Percentiles rank a stretch among this genome's conserved stretches.
phyloP scores from a whole-genome alignment of 2,888 invertebrate genomes.

The Orthonevra nobilis region DNA sequence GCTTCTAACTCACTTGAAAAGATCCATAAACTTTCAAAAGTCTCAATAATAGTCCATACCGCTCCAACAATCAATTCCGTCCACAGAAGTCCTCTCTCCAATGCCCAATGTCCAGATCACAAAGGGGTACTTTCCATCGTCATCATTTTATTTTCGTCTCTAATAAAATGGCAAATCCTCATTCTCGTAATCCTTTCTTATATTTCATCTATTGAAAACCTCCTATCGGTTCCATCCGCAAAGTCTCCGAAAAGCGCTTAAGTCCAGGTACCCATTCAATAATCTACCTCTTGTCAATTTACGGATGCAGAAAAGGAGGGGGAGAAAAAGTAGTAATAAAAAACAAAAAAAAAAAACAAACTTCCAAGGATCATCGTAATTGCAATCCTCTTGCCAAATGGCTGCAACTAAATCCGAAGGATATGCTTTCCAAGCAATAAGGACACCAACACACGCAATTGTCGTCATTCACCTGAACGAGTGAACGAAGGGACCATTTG shows the following conservation, averaged over 20 bases:
- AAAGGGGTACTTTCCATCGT: too few species aligned
- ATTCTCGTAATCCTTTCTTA: constrained; percentile 16
- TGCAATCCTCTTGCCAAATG: constrained; percentile 62
- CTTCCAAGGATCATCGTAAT: constrained; percentile 59
- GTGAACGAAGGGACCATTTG: constrained; percentile 14
- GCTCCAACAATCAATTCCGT: too few species aligned
- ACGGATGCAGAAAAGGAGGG: constrained; percentile 32
- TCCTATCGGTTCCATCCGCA: background rate
- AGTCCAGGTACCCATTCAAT: constrained; percentile 5
- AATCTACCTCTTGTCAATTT: constrained; percentile 30
- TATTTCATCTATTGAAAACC: constrained; percentile 6
- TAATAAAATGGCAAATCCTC: too few species aligned
- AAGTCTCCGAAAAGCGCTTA: constrained; percentile 40
- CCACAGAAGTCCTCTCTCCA: too few species aligned
- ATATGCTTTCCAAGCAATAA: constrained; percentile 25
- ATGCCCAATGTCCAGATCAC: too few species aligned
- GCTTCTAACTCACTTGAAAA: too few species aligned
- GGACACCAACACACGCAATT: constrained; percentile 28
- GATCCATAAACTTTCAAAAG: too few species aligned
- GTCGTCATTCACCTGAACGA: constrained; percentile 45
- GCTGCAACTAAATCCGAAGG: constrained; percentile 53
- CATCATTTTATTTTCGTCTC: too few species aligned
- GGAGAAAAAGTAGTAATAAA: too few species aligned
- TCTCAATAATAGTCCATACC: too few species aligned
- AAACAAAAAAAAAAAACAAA: too few species aligned